Evolutionary conservation across 2,888 invertebrate genomes (phyloP).

Genomic region (Prionchulus punctatus): DNA sequence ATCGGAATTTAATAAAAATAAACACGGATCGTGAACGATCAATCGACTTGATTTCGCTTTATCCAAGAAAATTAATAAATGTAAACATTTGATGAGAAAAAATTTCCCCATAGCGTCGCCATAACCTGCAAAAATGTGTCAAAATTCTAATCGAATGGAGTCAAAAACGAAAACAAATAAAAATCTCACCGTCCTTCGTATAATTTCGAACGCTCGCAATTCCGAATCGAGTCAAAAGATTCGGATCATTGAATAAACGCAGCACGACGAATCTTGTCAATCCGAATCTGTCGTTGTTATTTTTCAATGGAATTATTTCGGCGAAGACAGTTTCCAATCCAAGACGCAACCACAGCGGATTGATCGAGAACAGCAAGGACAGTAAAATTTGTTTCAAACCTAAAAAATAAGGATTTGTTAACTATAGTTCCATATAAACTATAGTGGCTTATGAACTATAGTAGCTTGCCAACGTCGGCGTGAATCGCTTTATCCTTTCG

Average conservation of each 20-base stretch:
- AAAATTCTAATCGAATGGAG: no score
- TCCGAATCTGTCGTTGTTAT: neutral
- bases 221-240: neutral
- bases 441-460: neutral
- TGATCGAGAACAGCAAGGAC: neutral
- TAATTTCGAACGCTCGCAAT: neutral
- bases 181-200: neutral
- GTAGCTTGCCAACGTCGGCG: neutral
- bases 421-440: neutral
- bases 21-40: neutral
- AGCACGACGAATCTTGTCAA: neutral
- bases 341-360: neutral
- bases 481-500: neutral
- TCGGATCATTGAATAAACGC: neutral
- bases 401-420: neutral
- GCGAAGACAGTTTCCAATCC: neutral
- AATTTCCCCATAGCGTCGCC: neutral
- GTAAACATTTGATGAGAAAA: neutral
- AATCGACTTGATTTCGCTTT: neutral
- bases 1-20: neutral
- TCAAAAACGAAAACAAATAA: no score
- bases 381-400: no score
- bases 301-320: neutral
- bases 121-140: neutral
- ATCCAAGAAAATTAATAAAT: neutral